phyloP scores from a whole-genome alignment of 2,797 vertebrate species.

The Neosilurus mollespiculum region DNA sequence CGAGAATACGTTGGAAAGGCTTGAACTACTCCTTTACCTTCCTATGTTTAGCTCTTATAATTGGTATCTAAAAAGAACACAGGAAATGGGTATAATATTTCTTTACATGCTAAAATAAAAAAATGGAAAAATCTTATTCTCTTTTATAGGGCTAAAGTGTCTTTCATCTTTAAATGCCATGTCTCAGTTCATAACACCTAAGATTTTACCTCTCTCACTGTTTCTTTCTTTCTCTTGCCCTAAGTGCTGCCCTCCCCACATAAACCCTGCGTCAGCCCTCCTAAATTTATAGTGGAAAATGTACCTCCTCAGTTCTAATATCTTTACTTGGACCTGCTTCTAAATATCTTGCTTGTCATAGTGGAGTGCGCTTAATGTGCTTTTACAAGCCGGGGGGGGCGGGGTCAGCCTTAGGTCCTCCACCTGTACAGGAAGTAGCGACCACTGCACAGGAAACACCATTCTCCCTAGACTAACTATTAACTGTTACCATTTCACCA shows the following conservation, averaged over 20 bases:
- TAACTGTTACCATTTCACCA: neutral
- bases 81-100: neutral
- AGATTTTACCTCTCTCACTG: neutral
- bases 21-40: neutral
- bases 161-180: constrained; percentile 48
- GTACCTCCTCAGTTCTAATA: constrained; percentile 41
- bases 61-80: neutral
- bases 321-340: constrained; percentile 36
- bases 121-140: constrained; percentile 11
- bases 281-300: constrained; percentile 58
- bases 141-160: constrained; percentile 14
- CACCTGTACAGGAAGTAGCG: constrained; percentile 54
- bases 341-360: constrained; percentile 36
- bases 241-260: constrained; percentile 28
- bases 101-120: neutral
- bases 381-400: constrained; percentile 28
- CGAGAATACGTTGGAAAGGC: neutral
- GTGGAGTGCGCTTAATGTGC: constrained; percentile 45
- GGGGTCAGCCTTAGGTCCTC: constrained; percentile 49
- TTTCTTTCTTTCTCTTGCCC: constrained; percentile 4
- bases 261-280: constrained; percentile 39
- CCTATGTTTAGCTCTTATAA: neutral
- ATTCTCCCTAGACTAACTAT: constrained; percentile 3
- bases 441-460: neutral
- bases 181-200: constrained; percentile 9